A percentile compares a stretch with the other conserved stretches of the same genome.
These are phyloP conservation scores for Hemiscyllium ocellatum DNA, from an alignment of 2,113 vertebrate genomes.

Conservation along the genomic window DNA sequence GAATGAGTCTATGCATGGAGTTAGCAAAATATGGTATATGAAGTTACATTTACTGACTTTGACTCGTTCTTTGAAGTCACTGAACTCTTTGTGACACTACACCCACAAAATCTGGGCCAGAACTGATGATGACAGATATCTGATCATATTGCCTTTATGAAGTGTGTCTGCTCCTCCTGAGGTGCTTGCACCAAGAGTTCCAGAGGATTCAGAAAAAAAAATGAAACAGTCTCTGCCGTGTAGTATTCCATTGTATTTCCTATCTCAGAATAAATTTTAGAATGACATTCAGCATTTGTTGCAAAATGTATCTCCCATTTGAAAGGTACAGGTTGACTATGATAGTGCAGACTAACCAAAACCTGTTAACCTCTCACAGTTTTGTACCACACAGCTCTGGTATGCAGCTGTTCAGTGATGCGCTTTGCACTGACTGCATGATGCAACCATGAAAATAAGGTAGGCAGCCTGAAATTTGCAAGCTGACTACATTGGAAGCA, in stretches of 20 bases:
- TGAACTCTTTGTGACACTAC: neutral
- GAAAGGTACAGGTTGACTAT: neutral
- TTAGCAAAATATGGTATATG: neutral
- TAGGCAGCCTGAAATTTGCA: too few species aligned
- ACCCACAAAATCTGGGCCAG: neutral
- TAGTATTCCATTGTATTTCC: neutral
- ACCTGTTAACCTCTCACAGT: neutral
- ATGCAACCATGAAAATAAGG: neutral
- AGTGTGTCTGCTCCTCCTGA: neutral
- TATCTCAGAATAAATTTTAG: neutral
- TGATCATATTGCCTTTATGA: neutral
- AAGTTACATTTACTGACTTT: neutral
- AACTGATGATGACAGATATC: neutral
- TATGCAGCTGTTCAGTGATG: neutral
- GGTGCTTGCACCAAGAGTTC: too few species aligned
- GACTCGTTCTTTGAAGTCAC: neutral
- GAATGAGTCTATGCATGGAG: neutral
- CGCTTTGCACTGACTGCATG: neutral
- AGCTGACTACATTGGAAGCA: neutral
- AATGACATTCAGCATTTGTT: neutral
- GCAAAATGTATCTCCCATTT: neutral
- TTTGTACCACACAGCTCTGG: neutral
- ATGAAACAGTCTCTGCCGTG: neutral
- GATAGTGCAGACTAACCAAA: neutral
- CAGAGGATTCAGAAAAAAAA: neutral